Conservation (phyloP, 2,888 invertebrate genomes). For the Chrysodeixis includens region DNA sequence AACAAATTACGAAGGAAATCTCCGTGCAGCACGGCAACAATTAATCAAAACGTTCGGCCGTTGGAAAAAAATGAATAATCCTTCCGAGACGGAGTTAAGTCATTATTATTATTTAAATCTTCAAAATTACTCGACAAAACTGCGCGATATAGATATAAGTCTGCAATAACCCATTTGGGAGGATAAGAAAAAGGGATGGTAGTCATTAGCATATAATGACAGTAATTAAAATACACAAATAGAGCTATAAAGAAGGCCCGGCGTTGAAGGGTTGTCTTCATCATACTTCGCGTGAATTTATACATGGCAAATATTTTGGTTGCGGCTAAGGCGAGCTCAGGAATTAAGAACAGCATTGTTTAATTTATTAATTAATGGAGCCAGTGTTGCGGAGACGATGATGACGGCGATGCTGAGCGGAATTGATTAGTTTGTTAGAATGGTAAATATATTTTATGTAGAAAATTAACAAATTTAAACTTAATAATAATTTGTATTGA, state of each 20-base stretch:
- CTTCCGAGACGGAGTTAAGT: slow-evolving; percentile 68
- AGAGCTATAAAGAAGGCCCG: slow-evolving; percentile 90
- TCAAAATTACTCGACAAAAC: slow-evolving; percentile 81
- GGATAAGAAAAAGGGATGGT: slow-evolving; percentile 90
- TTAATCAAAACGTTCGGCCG: slow-evolving; percentile 83
- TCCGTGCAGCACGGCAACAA: slow-evolving; percentile 76
- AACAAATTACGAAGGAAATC: slow-evolving; percentile 84
- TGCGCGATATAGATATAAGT: slow-evolving; percentile 85
- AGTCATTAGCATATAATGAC: slow-evolving; percentile 91
- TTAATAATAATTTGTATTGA: too few species aligned
- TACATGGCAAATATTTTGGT: slow-evolving; percentile 88
- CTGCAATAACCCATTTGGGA: slow-evolving; percentile 88
- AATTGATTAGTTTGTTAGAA: slow-evolving; percentile 63
- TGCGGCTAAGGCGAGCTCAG: slow-evolving; percentile 78
- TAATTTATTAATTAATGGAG: slow-evolving; percentile 88
- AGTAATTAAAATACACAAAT: slow-evolving; percentile 93
- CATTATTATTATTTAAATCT: slow-evolving; percentile 87
- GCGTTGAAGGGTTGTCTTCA: slow-evolving; percentile 89
- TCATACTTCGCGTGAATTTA: slow-evolving; percentile 86
- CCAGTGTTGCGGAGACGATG: slow-evolving; percentile 79
- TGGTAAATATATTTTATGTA: neutral
- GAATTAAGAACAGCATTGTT: slow-evolving; percentile 86
- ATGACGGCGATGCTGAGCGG: slow-evolving; percentile 61
- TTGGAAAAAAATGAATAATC: slow-evolving; percentile 77
- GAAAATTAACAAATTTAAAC: too few species aligned